Percentiles rank a stretch among this genome's conserved stretches.
phyloP scores from a whole-genome alignment of 2,797 vertebrate species.

The Podarcis lilfordi region DNA sequence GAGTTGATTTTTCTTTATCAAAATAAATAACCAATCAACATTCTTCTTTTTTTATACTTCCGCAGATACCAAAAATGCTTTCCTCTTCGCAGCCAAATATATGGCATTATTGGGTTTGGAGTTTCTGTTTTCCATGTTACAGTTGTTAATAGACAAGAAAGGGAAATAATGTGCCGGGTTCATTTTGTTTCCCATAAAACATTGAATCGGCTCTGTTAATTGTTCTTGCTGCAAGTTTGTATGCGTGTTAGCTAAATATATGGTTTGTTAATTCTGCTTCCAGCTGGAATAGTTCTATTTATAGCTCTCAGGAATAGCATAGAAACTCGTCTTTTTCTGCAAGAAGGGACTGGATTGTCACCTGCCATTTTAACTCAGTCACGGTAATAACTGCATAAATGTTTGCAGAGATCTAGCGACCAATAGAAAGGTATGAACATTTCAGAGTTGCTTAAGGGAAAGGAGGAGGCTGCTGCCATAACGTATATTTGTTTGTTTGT shows the following conservation, averaged over 20 bases:
- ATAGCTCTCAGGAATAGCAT: constrained; percentile 12
- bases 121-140: constrained; percentile 58
- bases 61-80: constrained; percentile 64
- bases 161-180: neutral
- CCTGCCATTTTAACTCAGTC: neutral
- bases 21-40: constrained; percentile 54
- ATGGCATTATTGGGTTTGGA: constrained; percentile 59
- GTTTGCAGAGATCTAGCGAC: neutral
- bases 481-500: neutral
- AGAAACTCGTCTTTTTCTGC: neutral
- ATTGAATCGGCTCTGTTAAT: neutral
- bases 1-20: constrained; percentile 10
- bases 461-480: neutral
- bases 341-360: constrained; percentile 10
- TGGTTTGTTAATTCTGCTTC: neutral
- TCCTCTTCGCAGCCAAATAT: constrained; percentile 64
- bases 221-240: constrained; percentile 10
- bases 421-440: neutral
- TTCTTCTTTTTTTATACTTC: constrained; percentile 55
- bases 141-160: constrained; percentile 45
- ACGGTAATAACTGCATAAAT: neutral
- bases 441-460: neutral
- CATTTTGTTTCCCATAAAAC: constrained; percentile 4
- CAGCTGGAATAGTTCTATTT: accelerated
- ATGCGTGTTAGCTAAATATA: neutral